Percentiles rank a stretch among this genome's conserved stretches.
phyloP scores from a whole-genome alignment of 2,888 invertebrate genomes.

The Ectemnius cavifrons region DNA sequence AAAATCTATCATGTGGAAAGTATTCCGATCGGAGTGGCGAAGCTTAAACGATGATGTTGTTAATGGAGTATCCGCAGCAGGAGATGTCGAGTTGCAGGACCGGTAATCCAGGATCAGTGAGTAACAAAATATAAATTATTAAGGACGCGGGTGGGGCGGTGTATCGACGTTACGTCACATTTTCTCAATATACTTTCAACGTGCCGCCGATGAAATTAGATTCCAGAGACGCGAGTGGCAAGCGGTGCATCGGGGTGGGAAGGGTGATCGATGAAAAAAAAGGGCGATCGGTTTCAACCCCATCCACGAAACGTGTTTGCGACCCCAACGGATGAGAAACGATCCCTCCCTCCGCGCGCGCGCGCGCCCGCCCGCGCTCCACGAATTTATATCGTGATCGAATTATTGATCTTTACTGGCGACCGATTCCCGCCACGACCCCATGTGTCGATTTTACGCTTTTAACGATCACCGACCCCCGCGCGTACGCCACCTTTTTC shows the following conservation, averaged over 20 bases:
- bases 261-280: constrained; percentile 70
- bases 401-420: constrained; percentile 74
- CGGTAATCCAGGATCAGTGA: constrained; percentile 14
- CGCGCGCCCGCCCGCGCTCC: background rate
- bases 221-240: constrained; percentile 62
- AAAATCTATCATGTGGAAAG: no score
- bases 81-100: background rate
- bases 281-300: constrained; percentile 72
- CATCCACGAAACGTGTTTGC: constrained; percentile 63
- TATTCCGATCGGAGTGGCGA: no score
- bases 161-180: constrained; percentile 62
- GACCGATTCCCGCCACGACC: constrained; percentile 60
- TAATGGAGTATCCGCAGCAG: background rate
- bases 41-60: no score
- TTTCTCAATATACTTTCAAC: constrained; percentile 62
- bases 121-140: constrained; percentile 49
- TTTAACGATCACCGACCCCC: constrained; percentile 64
- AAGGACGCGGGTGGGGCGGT: constrained; percentile 32
- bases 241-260: constrained; percentile 58
- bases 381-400: constrained; percentile 75
- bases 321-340: constrained; percentile 66
- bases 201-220: constrained; percentile 61
- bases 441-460: constrained; percentile 69
- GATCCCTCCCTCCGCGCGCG: constrained; percentile 57
- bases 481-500: constrained; percentile 25